A percentile compares a stretch with the other conserved stretches of the same genome.
These are phyloP conservation scores for Andrena camellia DNA, from an alignment of 2,888 invertebrate genomes.

Conservation along the genomic window DNA sequence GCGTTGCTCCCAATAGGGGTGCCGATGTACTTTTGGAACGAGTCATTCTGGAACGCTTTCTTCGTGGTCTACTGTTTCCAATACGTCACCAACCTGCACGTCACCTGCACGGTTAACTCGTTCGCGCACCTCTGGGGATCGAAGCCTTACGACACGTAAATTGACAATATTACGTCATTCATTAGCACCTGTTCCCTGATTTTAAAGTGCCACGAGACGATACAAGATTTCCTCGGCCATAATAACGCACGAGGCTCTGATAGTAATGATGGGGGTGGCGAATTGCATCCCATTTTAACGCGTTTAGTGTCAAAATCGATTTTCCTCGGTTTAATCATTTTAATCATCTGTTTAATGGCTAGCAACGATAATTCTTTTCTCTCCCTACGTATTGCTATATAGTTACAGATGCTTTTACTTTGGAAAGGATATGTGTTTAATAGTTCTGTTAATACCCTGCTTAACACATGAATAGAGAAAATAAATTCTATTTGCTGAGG, in stretches of 20 bases:
- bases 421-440: too few relatives aligned
- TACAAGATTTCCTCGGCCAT: not conserved
- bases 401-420: too few relatives aligned
- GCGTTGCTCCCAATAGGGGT: slow-evolving; percentile 88
- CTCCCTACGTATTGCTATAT: too few relatives aligned
- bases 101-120: slow-evolving; percentile 94
- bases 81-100: slow-evolving; percentile 89
- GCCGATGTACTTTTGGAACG: slow-evolving; percentile 90
- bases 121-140: slow-evolving; percentile 87
- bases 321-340: not conserved
- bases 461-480: too few relatives aligned
- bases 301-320: not conserved
- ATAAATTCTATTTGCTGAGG: too few relatives aligned
- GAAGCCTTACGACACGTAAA: slow-evolving; percentile 71
- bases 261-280: too few relatives aligned
- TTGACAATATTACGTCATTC: slow-evolving; percentile 8
- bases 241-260: too few relatives aligned
- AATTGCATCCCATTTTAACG: not conserved
- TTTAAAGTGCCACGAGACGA: not conserved
- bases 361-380: too few relatives aligned
- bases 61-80: slow-evolving; percentile 88
- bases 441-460: too few relatives aligned
- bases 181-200: not conserved
- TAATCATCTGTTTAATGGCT: too few relatives aligned
- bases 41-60: slow-evolving; percentile 87